Conservation (phyloP, 2,888 invertebrate species). For the Cinara cedri region DNA sequence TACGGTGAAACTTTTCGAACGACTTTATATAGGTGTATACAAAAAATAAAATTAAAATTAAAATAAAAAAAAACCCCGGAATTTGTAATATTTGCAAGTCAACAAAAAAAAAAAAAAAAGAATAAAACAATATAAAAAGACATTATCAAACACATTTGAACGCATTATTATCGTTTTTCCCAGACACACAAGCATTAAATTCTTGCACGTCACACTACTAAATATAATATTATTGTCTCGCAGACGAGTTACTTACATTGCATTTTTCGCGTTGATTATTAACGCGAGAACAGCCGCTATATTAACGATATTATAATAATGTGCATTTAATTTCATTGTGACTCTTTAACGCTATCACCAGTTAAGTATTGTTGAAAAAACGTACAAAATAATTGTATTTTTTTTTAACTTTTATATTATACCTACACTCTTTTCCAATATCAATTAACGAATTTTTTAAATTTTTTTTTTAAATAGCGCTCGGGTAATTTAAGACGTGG, state of each 20-base stretch:
- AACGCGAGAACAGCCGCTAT: neutral
- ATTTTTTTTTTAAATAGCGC: too few relatives aligned
- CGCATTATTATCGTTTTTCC: constrained; percentile 11
- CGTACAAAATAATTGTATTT: too few relatives aligned
- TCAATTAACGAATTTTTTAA: too few relatives aligned
- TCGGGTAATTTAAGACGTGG: neutral
- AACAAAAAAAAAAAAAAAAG: too few relatives aligned
- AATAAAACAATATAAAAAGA: too few relatives aligned
- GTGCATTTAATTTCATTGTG: constrained; percentile 5
- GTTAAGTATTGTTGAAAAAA: neutral
- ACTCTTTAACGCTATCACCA: too few relatives aligned
- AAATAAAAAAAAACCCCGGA: constrained; percentile 20
- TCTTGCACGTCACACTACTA: too few relatives aligned
- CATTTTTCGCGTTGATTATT: neutral
- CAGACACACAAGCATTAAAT: neutral
- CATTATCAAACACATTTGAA: too few relatives aligned
- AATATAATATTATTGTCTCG: neutral
- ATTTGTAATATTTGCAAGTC: constrained; percentile 34
- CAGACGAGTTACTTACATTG: too few relatives aligned
- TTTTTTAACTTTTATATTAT: neutral
- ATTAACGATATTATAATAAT: neutral
- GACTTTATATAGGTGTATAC: neutral
- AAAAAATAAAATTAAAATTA: constrained; percentile 1
- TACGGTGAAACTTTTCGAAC: constrained; percentile 26
- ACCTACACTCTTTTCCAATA: too few relatives aligned